phyloP scores from a whole-genome alignment of 2,113 vertebrate genomes.

The Irena cyanogastra region DNA sequence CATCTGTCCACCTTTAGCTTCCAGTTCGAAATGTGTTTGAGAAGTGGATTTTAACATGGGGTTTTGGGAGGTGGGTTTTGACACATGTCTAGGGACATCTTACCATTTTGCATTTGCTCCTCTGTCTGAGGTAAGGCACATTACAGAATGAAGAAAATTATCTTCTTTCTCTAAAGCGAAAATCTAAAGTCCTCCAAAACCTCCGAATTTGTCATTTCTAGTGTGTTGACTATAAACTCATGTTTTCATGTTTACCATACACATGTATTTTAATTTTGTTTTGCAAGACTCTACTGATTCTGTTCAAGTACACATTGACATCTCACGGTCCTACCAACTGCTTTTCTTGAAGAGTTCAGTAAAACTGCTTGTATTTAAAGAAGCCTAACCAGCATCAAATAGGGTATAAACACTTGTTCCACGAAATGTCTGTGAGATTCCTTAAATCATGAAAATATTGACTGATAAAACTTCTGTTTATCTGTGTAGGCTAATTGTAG shows the following conservation, averaged over 20 bases:
- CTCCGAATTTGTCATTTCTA: background rate
- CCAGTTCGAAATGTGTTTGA: background rate
- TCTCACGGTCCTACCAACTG: background rate
- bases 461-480: background rate
- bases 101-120: rapidly evolving
- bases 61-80: background rate
- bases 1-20: background rate
- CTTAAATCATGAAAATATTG: background rate
- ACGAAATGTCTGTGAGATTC: background rate
- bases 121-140: background rate
- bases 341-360: background rate
- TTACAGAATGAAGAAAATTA: background rate
- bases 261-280: background rate
- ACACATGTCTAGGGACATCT: background rate
- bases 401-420: background rate
- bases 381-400: background rate
- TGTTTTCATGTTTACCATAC: background rate
- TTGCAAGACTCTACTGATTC: background rate
- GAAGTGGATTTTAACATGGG: rapidly evolving
- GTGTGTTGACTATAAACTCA: background rate
- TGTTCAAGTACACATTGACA: background rate
- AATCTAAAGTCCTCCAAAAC: background rate
- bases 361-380: background rate
- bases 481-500: background rate
- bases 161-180: background rate